Conservation (phyloP, 2,797 vertebrate genomes). For the Synaphobranchus kaupii region DNA sequence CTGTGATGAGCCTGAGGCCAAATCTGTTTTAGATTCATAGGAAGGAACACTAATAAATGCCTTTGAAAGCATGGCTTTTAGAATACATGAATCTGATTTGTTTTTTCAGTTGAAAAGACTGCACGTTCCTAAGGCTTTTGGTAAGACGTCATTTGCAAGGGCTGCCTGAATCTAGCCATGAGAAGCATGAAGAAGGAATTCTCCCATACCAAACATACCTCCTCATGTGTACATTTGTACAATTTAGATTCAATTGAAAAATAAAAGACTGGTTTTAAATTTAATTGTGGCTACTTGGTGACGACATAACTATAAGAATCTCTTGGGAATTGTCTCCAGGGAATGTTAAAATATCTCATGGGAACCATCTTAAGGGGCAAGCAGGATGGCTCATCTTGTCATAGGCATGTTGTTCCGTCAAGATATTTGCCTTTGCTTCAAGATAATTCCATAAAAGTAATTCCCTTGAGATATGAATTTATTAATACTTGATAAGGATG, state of each 20-base stretch:
- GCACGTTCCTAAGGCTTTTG: background rate
- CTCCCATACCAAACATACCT: background rate
- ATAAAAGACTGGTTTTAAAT: background rate
- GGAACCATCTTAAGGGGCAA: background rate
- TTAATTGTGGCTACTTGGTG: background rate
- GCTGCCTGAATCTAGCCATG: background rate
- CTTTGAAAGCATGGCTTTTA: background rate
- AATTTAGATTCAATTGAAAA: background rate
- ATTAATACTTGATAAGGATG: background rate
- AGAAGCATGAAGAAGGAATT: background rate
- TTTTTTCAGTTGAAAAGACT: background rate
- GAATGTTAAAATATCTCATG: background rate
- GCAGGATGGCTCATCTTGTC: background rate
- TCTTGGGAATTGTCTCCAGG: background rate
- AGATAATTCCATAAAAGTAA: background rate
- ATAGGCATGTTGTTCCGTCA: background rate
- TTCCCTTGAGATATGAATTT: background rate
- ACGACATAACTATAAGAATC: background rate
- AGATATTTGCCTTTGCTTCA: background rate
- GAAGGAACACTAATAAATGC: background rate
- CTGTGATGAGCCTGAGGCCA: background rate
- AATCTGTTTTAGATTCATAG: background rate
- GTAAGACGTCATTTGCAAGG: background rate
- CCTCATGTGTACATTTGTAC: background rate
- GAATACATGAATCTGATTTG: background rate